phyloP scores from a whole-genome alignment of 2,113 vertebrate species.

The Vulpes vulpes region DNA sequence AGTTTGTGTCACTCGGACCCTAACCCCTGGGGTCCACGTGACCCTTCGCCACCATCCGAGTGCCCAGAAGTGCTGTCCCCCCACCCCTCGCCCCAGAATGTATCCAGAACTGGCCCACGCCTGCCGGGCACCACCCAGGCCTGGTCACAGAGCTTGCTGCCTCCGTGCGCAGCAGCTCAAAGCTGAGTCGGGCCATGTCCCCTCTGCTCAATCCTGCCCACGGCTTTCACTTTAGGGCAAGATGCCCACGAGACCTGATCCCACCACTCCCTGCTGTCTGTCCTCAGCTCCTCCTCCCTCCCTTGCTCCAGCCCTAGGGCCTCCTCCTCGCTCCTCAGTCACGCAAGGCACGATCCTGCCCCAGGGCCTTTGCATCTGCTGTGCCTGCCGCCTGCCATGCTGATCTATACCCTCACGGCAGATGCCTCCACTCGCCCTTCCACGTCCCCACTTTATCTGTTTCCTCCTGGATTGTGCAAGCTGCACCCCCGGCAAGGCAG shows the following conservation, averaged over 20 bases:
- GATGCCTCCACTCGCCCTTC: no score
- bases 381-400: background rate
- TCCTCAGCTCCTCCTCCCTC: background rate
- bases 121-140: no score
- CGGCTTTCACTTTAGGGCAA: background rate
- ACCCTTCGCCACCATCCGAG: background rate
- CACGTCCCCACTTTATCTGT: no score
- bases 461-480: background rate
- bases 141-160: background rate
- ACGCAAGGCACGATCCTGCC: background rate
- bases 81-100: background rate
- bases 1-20: background rate
- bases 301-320: background rate
- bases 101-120: background rate
- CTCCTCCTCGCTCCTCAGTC: background rate
- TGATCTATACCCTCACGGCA: background rate
- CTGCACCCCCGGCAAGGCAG: background rate
- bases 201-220: background rate
- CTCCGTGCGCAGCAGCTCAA: background rate
- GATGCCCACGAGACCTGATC: rapidly evolving
- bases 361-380: background rate
- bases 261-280: background rate
- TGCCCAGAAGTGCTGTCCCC: background rate
- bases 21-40: background rate
- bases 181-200: rapidly evolving